phyloP scores from a whole-genome alignment of 2,797 vertebrate species.

The Glyptemys insculpta region DNA sequence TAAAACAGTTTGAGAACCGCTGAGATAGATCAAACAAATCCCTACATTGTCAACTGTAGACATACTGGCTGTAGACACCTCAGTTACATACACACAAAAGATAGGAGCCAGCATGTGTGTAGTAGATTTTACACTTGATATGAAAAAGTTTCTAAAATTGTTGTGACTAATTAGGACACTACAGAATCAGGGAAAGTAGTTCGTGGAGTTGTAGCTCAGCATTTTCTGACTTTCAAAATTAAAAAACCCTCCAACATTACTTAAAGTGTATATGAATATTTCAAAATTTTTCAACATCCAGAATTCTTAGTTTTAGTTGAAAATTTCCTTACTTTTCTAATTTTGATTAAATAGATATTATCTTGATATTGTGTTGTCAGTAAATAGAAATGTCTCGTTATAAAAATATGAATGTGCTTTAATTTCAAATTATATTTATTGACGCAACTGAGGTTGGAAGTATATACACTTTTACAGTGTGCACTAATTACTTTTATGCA shows the following conservation, averaged over 20 bases:
- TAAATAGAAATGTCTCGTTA: too few relatives aligned
- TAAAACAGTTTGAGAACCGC: background rate
- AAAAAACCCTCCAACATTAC: too few relatives aligned
- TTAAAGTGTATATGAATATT: background rate
- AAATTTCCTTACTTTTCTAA: too few relatives aligned
- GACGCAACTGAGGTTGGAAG: background rate
- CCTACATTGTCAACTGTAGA: background rate
- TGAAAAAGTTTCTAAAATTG: background rate
- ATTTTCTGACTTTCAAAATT: too few relatives aligned
- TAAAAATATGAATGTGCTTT: too few relatives aligned
- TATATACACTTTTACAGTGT: background rate
- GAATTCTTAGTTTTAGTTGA: too few relatives aligned
- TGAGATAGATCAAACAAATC: background rate
- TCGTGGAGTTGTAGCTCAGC: too few relatives aligned
- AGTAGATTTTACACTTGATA: background rate
- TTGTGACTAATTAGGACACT: too few relatives aligned
- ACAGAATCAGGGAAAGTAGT: too few relatives aligned
- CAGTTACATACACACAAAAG: background rate
- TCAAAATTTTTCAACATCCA: background rate
- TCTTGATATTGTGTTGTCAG: too few relatives aligned
- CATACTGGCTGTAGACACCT: background rate
- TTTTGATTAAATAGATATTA: too few relatives aligned
- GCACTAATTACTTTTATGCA: background rate
- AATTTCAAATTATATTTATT: background rate
- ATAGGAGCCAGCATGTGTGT: background rate